Evolutionary conservation across 2,113 vertebrate genomes (phyloP).

Genomic region (Acrocephalus arundinaceus): DNA sequence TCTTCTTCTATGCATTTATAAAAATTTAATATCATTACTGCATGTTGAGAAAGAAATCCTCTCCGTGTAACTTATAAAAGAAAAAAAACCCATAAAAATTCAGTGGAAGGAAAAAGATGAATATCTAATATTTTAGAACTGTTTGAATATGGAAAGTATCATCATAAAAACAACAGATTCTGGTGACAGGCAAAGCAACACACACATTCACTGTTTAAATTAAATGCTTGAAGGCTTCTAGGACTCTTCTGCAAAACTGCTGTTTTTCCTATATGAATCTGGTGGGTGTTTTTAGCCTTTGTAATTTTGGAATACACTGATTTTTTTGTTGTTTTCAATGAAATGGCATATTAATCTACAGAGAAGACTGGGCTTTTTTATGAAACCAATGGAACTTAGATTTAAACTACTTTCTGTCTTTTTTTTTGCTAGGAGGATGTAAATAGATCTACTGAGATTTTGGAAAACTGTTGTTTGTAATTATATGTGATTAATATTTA

Average conservation of each 20-base stretch:
- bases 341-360: neutral
- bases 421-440: neutral
- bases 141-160: slow-evolving; percentile 13
- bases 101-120: slow-evolving; percentile 9
- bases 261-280: neutral
- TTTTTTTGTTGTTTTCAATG: neutral
- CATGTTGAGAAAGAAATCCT: neutral
- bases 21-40: slow-evolving; percentile 1
- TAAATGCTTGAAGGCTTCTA: neutral
- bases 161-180: slow-evolving; percentile 3
- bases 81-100: neutral
- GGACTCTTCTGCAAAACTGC: neutral
- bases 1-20: neutral
- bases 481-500: neutral
- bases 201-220: neutral
- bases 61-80: neutral
- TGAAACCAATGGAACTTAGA: neutral
- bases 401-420: neutral
- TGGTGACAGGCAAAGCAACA: neutral
- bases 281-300: neutral
- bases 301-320: neutral
- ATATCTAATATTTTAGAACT: neutral
- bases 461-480: neutral
- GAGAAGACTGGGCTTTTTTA: neutral
- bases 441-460: neutral